Evolutionary conservation across 2,888 invertebrate species (phyloP), one percentile per base, ranked within the genome.

Genomic region (Exocentrus adspersus): DNA sequence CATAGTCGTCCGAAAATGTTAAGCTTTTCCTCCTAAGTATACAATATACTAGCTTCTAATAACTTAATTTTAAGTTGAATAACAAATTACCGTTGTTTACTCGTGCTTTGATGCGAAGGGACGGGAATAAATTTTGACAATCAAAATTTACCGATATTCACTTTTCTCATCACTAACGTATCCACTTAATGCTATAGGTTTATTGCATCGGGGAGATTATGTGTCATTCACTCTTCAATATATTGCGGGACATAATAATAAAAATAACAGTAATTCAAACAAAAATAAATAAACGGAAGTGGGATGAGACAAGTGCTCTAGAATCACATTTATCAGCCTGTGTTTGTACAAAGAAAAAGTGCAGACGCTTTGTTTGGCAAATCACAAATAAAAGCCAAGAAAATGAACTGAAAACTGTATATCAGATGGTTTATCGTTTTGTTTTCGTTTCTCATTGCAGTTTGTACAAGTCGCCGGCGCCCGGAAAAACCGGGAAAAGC

Each of bases 321-420:
- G 43, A 66, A 70, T 62, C 62, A 57, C 72, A 73, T 75, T 73
- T 72, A 60, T 72, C 74, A 72, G 71, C 69, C 70, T 69, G 50
- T 75, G 74, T 73, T 75, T 74, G 74, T 69, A 73, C 66, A 72
- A 71, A 70, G 70, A 71, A 68, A 75, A 74, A 73, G 70, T 68
- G 71, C 72, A 73, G 76, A 77, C 76, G 72, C 76, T 78, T 76
- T 79, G 77, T 78, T 78, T 77, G 77, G 67, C 69, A 75, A 78
- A 76, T 76, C 74, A 70, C 77, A 75, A 78, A 79, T 77, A 79
- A 79, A 79, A 78, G 70, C 78, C 68, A 73, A 72, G 78, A 80
- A 79, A 81, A 82, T 80, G 79, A 81, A 82, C 81, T 81, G 79
- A 78, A 78, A 81, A 80, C 78, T 79, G 74, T 80, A 79, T 77